phyloP scores from a whole-genome alignment of 2,797 vertebrate species.

The Sitta carolinensis region DNA sequence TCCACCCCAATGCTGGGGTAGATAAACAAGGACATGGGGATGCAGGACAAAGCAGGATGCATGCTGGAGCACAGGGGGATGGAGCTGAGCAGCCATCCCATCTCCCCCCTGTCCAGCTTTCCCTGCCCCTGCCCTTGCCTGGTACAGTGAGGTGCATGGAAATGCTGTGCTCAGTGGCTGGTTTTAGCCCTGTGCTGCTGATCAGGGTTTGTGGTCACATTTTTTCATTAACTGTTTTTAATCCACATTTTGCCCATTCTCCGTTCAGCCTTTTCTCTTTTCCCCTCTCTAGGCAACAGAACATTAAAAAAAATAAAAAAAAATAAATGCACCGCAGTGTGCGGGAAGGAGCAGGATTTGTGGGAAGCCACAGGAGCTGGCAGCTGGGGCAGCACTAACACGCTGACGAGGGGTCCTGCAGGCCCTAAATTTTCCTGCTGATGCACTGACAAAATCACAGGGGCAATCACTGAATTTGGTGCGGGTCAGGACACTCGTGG shows the following conservation, averaged over 20 bases:
- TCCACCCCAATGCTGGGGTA: not conserved
- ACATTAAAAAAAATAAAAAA: not conserved
- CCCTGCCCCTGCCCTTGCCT: not conserved
- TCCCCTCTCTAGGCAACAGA: conserved; percentile 58
- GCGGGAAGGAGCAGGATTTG: not conserved
- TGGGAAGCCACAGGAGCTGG: not conserved
- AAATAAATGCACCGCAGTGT: not conserved
- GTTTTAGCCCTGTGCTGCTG: not conserved
- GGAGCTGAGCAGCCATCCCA: accelerated
- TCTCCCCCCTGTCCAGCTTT: accelerated
- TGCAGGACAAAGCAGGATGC: not conserved
- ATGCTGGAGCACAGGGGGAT: not conserved
- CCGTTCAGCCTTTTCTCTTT: not conserved
- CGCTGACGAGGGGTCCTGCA: not conserved
- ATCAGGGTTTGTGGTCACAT: conserved; percentile 37
- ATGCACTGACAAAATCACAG: not conserved
- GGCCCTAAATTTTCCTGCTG: conserved; percentile 13
- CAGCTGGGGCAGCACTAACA: conserved; percentile 39
- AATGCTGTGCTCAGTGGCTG: not conserved
- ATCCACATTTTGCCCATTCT: conserved; percentile 47
- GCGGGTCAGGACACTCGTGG: not conserved
- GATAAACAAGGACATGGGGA: not conserved
- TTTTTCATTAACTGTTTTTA: conserved; percentile 67
- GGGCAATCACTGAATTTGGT: not conserved
- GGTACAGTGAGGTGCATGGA: not conserved